Conservation (phyloP, 2,797 vertebrate genomes). For the Astyanax mexicanus region DNA sequence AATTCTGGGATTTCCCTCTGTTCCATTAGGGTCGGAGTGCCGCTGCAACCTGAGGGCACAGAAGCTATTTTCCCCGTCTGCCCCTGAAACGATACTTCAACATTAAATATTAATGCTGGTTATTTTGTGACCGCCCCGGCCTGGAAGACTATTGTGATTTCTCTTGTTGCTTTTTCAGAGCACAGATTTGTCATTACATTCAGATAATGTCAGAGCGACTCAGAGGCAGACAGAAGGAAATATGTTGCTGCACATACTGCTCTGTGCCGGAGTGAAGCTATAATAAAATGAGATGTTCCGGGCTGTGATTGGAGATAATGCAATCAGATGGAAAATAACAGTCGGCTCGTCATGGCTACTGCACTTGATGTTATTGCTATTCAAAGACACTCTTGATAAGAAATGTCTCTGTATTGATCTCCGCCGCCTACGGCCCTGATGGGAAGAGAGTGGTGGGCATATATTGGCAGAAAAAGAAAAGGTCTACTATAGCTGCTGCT, state of each 20-base stretch:
- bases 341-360: slow-evolving; percentile 19
- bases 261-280: slow-evolving; percentile 6
- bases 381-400: slow-evolving; percentile 36
- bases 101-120: slow-evolving; percentile 72
- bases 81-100: slow-evolving; percentile 62
- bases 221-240: slow-evolving; percentile 18
- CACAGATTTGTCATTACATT: slow-evolving; percentile 58
- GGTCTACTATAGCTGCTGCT: neutral
- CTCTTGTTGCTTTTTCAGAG: slow-evolving; percentile 17
- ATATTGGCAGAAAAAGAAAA: slow-evolving; percentile 19
- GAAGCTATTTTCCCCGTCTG: slow-evolving; percentile 58
- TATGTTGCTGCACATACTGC: neutral
- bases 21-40: slow-evolving; percentile 57
- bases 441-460: neutral
- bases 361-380: slow-evolving; percentile 33
- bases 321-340: slow-evolving; percentile 38
- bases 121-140: slow-evolving; percentile 58
- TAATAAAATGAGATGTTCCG: slow-evolving; percentile 29
- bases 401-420: slow-evolving; percentile 21
- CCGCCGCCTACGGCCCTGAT: neutral
- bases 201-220: slow-evolving; percentile 49
- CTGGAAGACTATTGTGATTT: slow-evolving; percentile 49
- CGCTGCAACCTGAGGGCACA: slow-evolving; percentile 58
- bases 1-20: slow-evolving; percentile 40
- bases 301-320: slow-evolving; percentile 31